Percentiles rank a stretch among this genome's conserved stretches.
Evolutionary conservation across 2,888 invertebrate genomes (phyloP).

Genomic region (Nipponacmea schrenckii): DNA sequence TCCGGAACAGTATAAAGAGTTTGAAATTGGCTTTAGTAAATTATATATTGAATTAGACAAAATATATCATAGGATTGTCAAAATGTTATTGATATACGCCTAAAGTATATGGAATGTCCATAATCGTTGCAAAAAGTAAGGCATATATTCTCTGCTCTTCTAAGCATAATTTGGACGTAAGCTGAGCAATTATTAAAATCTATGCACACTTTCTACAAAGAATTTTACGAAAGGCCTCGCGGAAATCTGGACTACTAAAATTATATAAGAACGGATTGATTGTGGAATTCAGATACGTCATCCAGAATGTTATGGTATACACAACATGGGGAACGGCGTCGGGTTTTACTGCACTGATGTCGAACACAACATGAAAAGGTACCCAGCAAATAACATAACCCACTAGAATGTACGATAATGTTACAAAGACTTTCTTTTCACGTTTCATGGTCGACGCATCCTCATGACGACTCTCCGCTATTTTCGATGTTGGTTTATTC

Average conservation of each 20-base stretch:
- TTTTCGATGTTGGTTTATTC: background rate
- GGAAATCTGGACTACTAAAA: constrained; percentile 50
- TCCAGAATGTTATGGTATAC: constrained; percentile 47
- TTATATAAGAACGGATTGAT: constrained; percentile 55
- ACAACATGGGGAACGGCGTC: constrained; percentile 38
- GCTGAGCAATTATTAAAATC: too few species aligned
- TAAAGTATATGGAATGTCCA: too few species aligned
- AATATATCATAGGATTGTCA: too few species aligned
- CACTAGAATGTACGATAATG: constrained; percentile 48
- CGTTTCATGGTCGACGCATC: constrained; percentile 6
- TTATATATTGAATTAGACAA: too few species aligned
- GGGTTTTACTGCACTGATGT: constrained; percentile 43
- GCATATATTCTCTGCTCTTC: too few species aligned
- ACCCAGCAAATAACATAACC: constrained; percentile 54
- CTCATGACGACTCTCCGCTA: background rate
- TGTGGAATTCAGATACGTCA: constrained; percentile 55
- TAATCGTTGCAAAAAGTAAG: too few species aligned
- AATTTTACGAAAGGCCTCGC: constrained; percentile 39
- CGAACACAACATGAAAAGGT: constrained; percentile 54
- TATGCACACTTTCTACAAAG: background rate
- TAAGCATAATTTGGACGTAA: too few species aligned
- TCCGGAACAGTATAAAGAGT: too few species aligned
- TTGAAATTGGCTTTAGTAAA: too few species aligned
- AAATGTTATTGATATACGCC: too few species aligned
- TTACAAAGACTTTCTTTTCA: constrained; percentile 42